Conservation (phyloP, 2,888 invertebrate species). For the Tenthredo mesomela region DNA sequence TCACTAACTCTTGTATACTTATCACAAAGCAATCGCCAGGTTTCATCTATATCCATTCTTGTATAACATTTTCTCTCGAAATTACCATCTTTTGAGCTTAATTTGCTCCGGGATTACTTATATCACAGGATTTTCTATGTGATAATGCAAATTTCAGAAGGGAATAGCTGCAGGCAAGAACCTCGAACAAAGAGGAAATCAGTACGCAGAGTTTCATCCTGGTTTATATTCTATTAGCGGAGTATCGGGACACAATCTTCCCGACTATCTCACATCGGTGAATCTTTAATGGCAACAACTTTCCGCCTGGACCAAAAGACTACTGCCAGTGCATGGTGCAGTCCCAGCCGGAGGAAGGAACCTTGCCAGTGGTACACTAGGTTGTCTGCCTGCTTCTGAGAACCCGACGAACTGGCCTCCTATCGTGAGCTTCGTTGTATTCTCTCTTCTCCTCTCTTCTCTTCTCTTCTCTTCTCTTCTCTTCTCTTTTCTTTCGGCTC, state of each 20-base stretch:
- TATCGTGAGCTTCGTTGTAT: neutral
- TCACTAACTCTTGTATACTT: neutral
- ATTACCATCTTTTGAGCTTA: slow-evolving; percentile 19
- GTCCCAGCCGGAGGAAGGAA: neutral
- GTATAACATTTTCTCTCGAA: neutral
- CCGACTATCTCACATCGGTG: slow-evolving; percentile 48
- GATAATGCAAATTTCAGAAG: slow-evolving; percentile 1
- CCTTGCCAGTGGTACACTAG: neutral
- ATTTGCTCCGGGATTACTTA: slow-evolving; percentile 6
- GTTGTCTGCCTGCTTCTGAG: slow-evolving; percentile 20
- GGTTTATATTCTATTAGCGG: slow-evolving; percentile 52
- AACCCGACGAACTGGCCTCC: slow-evolving; percentile 22
- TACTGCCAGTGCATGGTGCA: neutral
- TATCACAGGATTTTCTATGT: neutral
- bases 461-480: neutral
- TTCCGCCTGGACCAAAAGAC: neutral
- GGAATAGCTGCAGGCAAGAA: neutral
- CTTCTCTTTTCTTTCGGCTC: neutral
- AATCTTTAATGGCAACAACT: slow-evolving; percentile 47
- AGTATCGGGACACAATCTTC: slow-evolving; percentile 51
- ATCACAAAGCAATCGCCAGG: neutral
- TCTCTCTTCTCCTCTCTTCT: slow-evolving; percentile 9
- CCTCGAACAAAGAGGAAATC: slow-evolving; percentile 21
- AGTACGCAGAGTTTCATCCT: slow-evolving; percentile 43
- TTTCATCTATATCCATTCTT: neutral